These are phyloP conservation scores for Panopea generosa DNA, from an alignment of 2,888 invertebrate species.

Conservation along the genomic window DNA sequence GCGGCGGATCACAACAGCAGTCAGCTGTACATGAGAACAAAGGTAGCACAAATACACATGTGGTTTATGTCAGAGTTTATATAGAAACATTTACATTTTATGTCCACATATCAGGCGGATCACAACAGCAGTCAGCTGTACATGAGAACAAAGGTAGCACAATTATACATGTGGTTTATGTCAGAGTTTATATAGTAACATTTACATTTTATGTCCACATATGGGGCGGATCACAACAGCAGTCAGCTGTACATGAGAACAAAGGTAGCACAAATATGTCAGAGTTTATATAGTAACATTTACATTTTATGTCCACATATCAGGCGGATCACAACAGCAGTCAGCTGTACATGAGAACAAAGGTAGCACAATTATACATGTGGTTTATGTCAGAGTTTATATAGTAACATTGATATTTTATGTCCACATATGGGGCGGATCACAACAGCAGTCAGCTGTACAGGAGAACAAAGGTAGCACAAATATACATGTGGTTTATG, in stretches of 20 bases:
- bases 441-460: slow-evolving; percentile 86
- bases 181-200: slow-evolving; percentile 74
- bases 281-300: too few relatives aligned
- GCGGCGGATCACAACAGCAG: slow-evolving; percentile 86
- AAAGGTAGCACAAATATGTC: too few relatives aligned
- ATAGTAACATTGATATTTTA: slow-evolving; percentile 86
- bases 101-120: slow-evolving; percentile 86
- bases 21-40: slow-evolving; percentile 86
- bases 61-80: too few relatives aligned
- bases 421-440: slow-evolving; percentile 86
- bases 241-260: slow-evolving; percentile 85
- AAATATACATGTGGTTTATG: not conserved
- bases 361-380: too few relatives aligned
- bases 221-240: slow-evolving; percentile 86
- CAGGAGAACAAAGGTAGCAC: slow-evolving; percentile 85
- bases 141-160: slow-evolving; percentile 85
- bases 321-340: slow-evolving; percentile 86
- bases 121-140: slow-evolving; percentile 86
- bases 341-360: slow-evolving; percentile 86
- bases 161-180: not conserved
- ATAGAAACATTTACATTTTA: slow-evolving; percentile 86
- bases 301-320: slow-evolving; percentile 85
- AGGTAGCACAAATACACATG: too few relatives aligned
- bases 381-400: too few relatives aligned
- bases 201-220: slow-evolving; percentile 85